A percentile compares a stretch with the other conserved stretches of the same genome.
Conservation (phyloP, 2,797 vertebrate species). For the Numenius phaeopus region DNA sequence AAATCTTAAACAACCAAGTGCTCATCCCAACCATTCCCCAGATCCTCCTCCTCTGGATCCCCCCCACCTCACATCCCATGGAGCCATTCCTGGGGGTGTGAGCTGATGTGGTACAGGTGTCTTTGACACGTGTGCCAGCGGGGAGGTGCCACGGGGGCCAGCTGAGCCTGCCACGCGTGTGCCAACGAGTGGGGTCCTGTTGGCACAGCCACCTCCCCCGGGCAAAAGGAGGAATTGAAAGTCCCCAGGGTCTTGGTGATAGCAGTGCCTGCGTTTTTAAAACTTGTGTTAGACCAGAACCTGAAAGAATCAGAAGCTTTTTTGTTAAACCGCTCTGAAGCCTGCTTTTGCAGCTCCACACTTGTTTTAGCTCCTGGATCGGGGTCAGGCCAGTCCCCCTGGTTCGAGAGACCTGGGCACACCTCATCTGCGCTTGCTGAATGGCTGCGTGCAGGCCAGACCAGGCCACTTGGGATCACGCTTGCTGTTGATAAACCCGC, state of each 20-base stretch:
- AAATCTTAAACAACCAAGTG: rapidly evolving
- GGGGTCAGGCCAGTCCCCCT: neutral
- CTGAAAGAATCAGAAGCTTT: neutral
- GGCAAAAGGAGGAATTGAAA: neutral
- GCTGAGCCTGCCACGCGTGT: rapidly evolving
- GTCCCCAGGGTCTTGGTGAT: rapidly evolving
- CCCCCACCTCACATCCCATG: neutral
- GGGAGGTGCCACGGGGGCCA: neutral
- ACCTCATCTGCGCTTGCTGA: rapidly evolving
- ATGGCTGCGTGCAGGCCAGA: neutral
- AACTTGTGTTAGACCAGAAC: neutral
- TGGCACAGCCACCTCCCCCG: neutral
- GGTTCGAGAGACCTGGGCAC: neutral
- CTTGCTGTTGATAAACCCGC: neutral
- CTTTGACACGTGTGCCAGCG: rapidly evolving
- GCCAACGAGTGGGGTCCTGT: neutral
- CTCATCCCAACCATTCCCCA: neutral
- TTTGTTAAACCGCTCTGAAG: neutral
- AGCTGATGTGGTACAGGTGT: neutral
- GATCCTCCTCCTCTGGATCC: neutral
- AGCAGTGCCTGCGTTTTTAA: neutral
- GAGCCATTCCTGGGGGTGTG: neutral
- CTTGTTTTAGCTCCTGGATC: neutral
- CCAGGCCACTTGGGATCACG: neutral
- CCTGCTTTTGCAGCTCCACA: rapidly evolving